Conservation (phyloP, 2,888 invertebrate genomes). For the Achlya flavicornis region DNA sequence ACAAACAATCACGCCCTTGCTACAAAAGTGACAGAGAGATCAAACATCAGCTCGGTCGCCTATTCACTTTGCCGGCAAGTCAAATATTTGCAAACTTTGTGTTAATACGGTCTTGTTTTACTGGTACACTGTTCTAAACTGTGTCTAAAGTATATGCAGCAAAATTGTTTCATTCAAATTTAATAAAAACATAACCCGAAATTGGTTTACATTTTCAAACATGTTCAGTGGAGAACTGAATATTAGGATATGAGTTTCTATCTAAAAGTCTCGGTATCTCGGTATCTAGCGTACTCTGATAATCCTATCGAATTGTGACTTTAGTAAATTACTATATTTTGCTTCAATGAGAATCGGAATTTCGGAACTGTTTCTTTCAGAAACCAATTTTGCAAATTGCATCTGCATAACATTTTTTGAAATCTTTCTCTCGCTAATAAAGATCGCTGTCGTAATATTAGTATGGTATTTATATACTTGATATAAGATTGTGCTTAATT, state of each 20-base stretch:
- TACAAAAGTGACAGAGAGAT: background rate
- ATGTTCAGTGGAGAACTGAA: background rate
- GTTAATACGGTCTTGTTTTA: background rate
- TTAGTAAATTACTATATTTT: background rate
- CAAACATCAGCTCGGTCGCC: constrained; percentile 11
- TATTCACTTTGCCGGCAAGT: background rate
- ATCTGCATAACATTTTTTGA: too few species aligned
- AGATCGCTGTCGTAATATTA: too few species aligned
- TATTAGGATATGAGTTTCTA: constrained; percentile 16
- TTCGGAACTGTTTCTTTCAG: background rate
- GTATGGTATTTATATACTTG: too few species aligned
- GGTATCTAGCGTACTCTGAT: background rate
- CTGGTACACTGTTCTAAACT: background rate
- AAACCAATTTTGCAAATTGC: too few species aligned
- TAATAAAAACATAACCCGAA: constrained; percentile 13
- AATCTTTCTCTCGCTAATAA: too few species aligned
- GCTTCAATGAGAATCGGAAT: background rate
- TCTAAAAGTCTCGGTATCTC: constrained; percentile 12
- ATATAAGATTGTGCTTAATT: too few species aligned
- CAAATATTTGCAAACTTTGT: background rate
- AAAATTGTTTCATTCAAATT: constrained; percentile 13
- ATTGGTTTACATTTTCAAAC: constrained; percentile 22
- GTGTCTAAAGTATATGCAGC: constrained; percentile 2
- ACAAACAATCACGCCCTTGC: constrained; percentile 14
- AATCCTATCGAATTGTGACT: background rate